phyloP scores from a whole-genome alignment of 1,140 invertebrate species.

The Chrysomallon squamiferum region DNA sequence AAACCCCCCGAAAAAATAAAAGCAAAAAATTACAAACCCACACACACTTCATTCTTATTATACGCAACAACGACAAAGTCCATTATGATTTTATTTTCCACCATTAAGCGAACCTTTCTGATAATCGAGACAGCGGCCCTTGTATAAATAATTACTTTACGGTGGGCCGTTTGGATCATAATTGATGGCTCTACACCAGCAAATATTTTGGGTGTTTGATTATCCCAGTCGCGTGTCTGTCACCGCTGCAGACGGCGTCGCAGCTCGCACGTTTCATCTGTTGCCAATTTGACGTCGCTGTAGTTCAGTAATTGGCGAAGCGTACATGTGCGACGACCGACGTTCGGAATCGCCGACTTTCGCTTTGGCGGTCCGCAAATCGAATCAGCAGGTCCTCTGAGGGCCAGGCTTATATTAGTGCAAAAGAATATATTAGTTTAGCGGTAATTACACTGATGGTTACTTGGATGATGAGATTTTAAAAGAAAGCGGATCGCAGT shows the following conservation, averaged over 20 bases:
- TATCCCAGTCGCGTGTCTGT: slow-evolving; percentile 2
- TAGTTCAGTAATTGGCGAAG: neutral
- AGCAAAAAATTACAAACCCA: too few species aligned
- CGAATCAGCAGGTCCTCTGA: neutral
- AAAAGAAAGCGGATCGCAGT: slow-evolving; percentile 6
- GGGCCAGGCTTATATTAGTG: slow-evolving; percentile 7
- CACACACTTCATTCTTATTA: too few species aligned
- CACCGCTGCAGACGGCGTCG: neutral
- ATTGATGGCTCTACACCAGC: slow-evolving; percentile 1
- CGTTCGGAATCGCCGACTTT: neutral
- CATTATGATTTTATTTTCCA: too few species aligned
- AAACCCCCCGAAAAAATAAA: too few species aligned
- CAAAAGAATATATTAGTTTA: slow-evolving; percentile 12
- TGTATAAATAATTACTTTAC: slow-evolving; percentile 2
- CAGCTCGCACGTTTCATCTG: neutral
- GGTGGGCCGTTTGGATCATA: neutral
- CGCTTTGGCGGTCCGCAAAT: neutral
- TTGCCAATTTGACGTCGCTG: slow-evolving; percentile 1
- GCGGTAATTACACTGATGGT: slow-evolving; percentile 5
- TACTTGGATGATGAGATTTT: neutral
- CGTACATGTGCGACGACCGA: neutral
- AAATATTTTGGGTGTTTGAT: slow-evolving; percentile 9
- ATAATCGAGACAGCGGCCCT: neutral
- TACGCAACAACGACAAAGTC: too few species aligned
- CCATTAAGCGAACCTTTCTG: too few species aligned